Base-by-base conservation (phyloP, 2,113 vertebrate species). In the Tylochromis polylepis region DNA sequence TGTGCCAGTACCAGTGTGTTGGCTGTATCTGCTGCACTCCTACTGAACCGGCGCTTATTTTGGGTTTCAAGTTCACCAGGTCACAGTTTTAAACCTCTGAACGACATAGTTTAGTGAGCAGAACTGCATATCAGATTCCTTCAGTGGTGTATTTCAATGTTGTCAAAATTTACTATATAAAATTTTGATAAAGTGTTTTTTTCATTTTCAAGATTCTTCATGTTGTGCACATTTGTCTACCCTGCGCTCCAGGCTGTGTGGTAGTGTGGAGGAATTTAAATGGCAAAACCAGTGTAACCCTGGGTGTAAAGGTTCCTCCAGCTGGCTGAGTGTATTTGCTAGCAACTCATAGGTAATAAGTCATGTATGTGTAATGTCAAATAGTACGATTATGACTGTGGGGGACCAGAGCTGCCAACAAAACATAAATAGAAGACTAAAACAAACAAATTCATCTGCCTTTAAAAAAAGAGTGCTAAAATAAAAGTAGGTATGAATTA, bases 151-250 rank as follows among this genome's bases (percentile, higher is more conserved):
- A 22, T 67, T 67, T 67, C 7, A 67, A 22, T 43, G n/a, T 15
- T 67, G 0, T 46, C 27, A 27, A 27, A 46, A 6, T 70, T 70
- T 43, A 2, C 4, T 27, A 43, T 43, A 43, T 10, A 46, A 16
- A 72, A 11, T 20, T 49, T 0, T 49, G 24, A 49, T 0, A 15
- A 75, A 24, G 2, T 70, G 2, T 0, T 1, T 14, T 5, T 4
- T 0, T 3, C 2, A n/a, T 65, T 65, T 65, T n/a, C 11, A 36
- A 5, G 0, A 49, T 75, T 75, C 49, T 72, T 75, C 9, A 49
- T 49, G 16, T 51, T 18, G 46, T 51, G 15, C 5, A 5, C 2
- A 6, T 49, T 49, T 49, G 6, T 18, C 46, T 51, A 3, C 6
- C 46, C 15, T 51, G 46, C 5, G 46, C 18, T 51, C 46, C 46